Evolutionary conservation across 2,797 vertebrate species (phyloP), one percentile per base, ranked within the genome.

Genomic region (Lacerta bilineata): DNA sequence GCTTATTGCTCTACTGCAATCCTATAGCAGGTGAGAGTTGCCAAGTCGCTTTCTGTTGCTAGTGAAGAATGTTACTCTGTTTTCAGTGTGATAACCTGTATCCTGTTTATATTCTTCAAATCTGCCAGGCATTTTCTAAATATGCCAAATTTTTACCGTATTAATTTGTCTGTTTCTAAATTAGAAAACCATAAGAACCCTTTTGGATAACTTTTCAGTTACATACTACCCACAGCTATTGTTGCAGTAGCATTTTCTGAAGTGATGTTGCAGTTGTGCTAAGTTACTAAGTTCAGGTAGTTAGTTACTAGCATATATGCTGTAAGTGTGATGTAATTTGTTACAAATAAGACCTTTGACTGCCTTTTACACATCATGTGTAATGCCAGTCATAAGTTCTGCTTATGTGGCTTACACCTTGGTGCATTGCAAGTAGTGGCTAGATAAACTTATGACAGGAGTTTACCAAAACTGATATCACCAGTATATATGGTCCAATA

Each of bases 401-500:
- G 46, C 15, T 72, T 86, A 71, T 71, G 39, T 80, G 33, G 10
- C 3, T 80, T 50, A 10, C 46, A 33, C 25, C 33, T 3, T 80
- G 18, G 17, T 76, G 8, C 17, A 25, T 29, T 10, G 25, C 13
- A 83, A 83, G n/a, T 29, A 15, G 77, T 87, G 3, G n/a, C 15
- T 27, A 17, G 36, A 76, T 78, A 78, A 85, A 77, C 68, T 43
- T 71, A 59, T 80, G 46, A n/a, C 18, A 84, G 46, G 46, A 59
- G 64, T 80, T 87, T 59, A 87, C 27, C 39, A 43, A 68, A 43
- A 59, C 68, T 39, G 33, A 11, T 87, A 9, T 43, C 84, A 86
- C 7, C 33, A 50, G 18, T 79, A 23, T 72, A 41, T 86, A 39
- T 39, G 66, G 75, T 59, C 8, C 13, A 78, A 5, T 29, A 84